phyloP scores from a whole-genome alignment of 2,888 invertebrate genomes.

The Incurvaria masculella region DNA sequence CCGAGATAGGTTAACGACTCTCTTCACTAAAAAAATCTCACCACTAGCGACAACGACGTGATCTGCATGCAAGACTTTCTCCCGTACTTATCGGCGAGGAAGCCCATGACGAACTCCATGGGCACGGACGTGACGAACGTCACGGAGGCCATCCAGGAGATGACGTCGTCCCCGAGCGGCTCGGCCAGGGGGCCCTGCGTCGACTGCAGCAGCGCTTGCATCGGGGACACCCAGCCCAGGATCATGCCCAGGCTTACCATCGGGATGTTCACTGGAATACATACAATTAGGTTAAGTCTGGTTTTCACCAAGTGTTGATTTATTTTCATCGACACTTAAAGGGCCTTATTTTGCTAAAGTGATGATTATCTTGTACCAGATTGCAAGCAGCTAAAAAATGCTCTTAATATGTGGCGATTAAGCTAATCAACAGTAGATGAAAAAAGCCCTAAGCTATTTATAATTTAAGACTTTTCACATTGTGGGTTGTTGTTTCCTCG shows the following conservation, averaged over 20 bases:
- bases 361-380: no score
- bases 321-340: no score
- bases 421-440: no score
- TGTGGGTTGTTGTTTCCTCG: no score
- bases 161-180: slow-evolving; percentile 44
- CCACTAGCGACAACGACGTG: slow-evolving; percentile 52
- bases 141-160: slow-evolving; percentile 57
- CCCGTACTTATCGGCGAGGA: slow-evolving; percentile 51
- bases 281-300: no score
- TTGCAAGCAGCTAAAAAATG: background rate
- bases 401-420: no score
- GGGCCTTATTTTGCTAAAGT: no score
- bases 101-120: slow-evolving; percentile 52
- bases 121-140: slow-evolving; percentile 55
- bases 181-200: slow-evolving; percentile 43
- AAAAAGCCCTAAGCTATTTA: no score
- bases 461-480: no score
- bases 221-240: slow-evolving; percentile 58
- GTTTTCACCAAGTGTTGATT: no score
- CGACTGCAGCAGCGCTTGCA: slow-evolving; percentile 48
- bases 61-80: slow-evolving; percentile 51
- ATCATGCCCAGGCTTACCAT: slow-evolving; percentile 55
- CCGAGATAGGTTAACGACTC: no score
- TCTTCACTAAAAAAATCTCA: slow-evolving; percentile 38
- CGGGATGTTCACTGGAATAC: slow-evolving; percentile 47